Evolutionary conservation across 2,888 invertebrate genomes (phyloP), one percentile per base, ranked within the genome.

Genomic region (Gymnosoma rotundatum): DNA sequence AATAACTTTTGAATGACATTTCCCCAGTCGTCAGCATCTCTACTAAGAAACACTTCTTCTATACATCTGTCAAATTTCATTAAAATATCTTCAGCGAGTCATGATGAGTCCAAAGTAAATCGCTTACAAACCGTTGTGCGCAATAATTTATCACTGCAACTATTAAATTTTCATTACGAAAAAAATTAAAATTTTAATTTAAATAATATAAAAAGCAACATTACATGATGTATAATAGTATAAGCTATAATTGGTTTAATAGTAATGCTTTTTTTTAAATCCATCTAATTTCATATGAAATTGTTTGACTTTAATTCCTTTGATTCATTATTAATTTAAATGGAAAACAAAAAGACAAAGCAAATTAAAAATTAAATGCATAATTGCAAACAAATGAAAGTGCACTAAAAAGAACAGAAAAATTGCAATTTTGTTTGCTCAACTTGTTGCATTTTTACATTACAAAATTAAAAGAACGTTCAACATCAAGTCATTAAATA

Each of bases 401-500:
- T 50, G 58, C 25, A 16, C 36, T 18, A 54, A 50, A 61, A 42
- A 58, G 25, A 56, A 20, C 21, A 48, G 52, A 70, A 10, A 38
- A 52, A 61, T 64, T 79, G 20, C 58, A 66, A 79, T 72, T 66
- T 73, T 80, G 72, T 76, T 80, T 83, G 83, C 72, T 76, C 67
- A 83, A 83, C 83, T 83, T 83, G 83, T 83, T 83, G 83, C 83
- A 83, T 83, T 83, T 67, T 76, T 61, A 63, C 70, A 45, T 38
- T 73, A 20, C 5, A n/a, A n/a, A 56, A 42, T 38, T 42, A 32
- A n/a, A 52, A 63, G 9, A 56, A 56, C 73, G 56, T 73, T 73
- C 72, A 79, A 72, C 48, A 76, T 72, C 70, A 76, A 64, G 25
- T 32, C 58, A 79, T 58, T 58, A 60, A 79, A 72, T 42, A 66